Evolutionary conservation across 2,113 vertebrate species (phyloP), one percentile per base, ranked within the genome.

Genomic region (Psilopogon haemacephalus): DNA sequence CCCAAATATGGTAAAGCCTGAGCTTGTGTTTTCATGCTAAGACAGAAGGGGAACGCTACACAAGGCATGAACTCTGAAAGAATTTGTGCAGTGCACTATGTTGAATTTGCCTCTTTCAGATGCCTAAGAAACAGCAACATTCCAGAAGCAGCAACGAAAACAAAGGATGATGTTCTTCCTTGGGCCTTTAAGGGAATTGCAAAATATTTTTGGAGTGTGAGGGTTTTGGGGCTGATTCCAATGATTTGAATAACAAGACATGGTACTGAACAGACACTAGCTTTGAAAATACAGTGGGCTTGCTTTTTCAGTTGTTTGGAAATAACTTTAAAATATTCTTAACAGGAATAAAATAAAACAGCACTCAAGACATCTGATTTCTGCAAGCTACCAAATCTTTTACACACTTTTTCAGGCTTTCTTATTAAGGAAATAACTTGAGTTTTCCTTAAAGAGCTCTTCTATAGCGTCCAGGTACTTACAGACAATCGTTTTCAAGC

Each of bases 1-100:
- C 17, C 94, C 96, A 96, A 96, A 97, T 96, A 97, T 91, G 93
- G 96, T 80, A 94, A 96, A 86, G 58, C 4, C n/a, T 6, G 14
- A 86, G 50, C 48, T 7, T 80, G n/a, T 71, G 65, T 72, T 71
- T 67, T 42, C 63, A 71, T 32, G 70, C 44, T 42, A 79, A 54
- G 33, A 40, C 75, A 73, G 50, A 73, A 72, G 13, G 6, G 58
- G 65, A 95, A 90, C 60, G 93, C 81, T 13, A 42, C 69, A 37
- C 30, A 79, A 86, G 63, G 67, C 77, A 90, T 9, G 32, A 20
- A 50, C 40, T 44, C 63, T 14, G 4, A 15, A 74, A 70, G 68
- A 89, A 85, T 85, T 67, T 50, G 9, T 42, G 55, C 55, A 46
- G 64, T 0, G 3, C 15, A 11, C 12, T 33, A 17, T 4, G 17